A percentile compares a stretch with the other conserved stretches of the same genome.
Evolutionary conservation across 2,888 invertebrate species (phyloP).

Genomic region (Priocnemis perturbator): DNA sequence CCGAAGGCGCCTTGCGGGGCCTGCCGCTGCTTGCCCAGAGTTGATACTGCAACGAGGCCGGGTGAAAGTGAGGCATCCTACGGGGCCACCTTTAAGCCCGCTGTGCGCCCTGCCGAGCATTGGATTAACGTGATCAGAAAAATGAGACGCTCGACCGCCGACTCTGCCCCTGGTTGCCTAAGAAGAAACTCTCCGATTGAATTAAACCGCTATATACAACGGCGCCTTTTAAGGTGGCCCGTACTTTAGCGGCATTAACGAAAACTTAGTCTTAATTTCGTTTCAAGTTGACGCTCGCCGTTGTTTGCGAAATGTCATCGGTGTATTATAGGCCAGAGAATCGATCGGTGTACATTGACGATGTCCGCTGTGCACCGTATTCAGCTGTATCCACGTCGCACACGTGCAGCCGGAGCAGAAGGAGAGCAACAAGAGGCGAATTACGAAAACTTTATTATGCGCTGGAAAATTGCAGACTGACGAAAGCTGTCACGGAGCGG

Average conservation of each 20-base stretch:
- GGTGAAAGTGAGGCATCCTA: conserved; percentile 33
- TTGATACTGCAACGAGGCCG: background rate
- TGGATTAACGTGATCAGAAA: conserved; percentile 45
- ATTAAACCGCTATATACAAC: background rate
- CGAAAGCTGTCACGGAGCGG: too few relatives aligned
- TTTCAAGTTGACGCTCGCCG: too few relatives aligned
- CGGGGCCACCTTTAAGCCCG: conserved; percentile 46
- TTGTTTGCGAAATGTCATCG: too few relatives aligned
- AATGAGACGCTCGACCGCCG: conserved; percentile 8
- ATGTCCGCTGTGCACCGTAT: too few relatives aligned
- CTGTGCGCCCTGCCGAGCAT: conserved; percentile 36
- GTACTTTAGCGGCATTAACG: too few relatives aligned
- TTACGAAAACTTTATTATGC: too few relatives aligned
- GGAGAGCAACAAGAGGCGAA: background rate
- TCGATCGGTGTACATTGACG: too few relatives aligned
- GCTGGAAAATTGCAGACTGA: too few relatives aligned
- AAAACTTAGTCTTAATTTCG: too few relatives aligned
- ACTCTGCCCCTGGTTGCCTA: conserved; percentile 11
- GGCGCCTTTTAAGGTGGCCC: too few relatives aligned
- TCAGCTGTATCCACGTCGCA: too few relatives aligned
- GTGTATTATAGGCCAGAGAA: too few relatives aligned
- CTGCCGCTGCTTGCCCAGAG: background rate
- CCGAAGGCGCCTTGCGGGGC: conserved; percentile 27
- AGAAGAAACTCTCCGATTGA: background rate
- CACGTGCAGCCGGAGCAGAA: background rate